Percentiles rank a stretch among this genome's conserved stretches.
phyloP scores from a whole-genome alignment of 2,888 invertebrate genomes.

The Tipula helvola region DNA sequence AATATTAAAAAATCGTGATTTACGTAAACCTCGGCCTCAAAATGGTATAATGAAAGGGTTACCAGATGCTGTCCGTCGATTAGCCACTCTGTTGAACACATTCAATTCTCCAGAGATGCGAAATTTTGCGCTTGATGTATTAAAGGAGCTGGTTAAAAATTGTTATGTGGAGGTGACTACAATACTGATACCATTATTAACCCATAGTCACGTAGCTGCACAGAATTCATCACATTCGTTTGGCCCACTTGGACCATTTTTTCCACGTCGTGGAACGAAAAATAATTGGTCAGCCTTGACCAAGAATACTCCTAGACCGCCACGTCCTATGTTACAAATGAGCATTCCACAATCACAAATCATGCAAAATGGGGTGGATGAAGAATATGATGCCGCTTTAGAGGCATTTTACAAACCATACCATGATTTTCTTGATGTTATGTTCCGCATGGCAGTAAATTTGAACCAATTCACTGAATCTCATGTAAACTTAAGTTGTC shows the following conservation, averaged over 20 bases:
- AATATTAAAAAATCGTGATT: slow-evolving; percentile 41
- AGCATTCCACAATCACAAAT: slow-evolving; percentile 64
- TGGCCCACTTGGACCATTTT: slow-evolving; percentile 61
- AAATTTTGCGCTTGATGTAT: slow-evolving; percentile 59
- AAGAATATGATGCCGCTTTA: slow-evolving; percentile 61
- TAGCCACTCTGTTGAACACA: slow-evolving; percentile 77
- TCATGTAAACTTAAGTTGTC: slow-evolving; percentile 71
- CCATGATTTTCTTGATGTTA: slow-evolving; percentile 75
- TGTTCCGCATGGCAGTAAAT: slow-evolving; percentile 77
- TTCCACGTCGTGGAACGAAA: slow-evolving; percentile 54
- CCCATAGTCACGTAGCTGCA: slow-evolving; percentile 70
- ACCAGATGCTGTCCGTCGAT: slow-evolving; percentile 73
- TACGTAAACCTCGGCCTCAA: slow-evolving; percentile 30
- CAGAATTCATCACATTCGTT: slow-evolving; percentile 56
- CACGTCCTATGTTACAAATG: slow-evolving; percentile 72
- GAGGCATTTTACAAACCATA: slow-evolving; percentile 75
- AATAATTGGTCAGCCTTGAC: slow-evolving; percentile 40
- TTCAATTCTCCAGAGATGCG: slow-evolving; percentile 79
- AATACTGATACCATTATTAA: slow-evolving; percentile 71
- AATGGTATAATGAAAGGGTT: slow-evolving; percentile 58
- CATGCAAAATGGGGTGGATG: slow-evolving; percentile 51
- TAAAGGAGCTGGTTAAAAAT: slow-evolving; percentile 33
- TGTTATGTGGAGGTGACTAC: slow-evolving; percentile 41
- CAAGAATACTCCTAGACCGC: slow-evolving; percentile 56
- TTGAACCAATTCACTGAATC: slow-evolving; percentile 77